Conservation (phyloP, 2,888 invertebrate species). For the Crepidodera aurea region DNA sequence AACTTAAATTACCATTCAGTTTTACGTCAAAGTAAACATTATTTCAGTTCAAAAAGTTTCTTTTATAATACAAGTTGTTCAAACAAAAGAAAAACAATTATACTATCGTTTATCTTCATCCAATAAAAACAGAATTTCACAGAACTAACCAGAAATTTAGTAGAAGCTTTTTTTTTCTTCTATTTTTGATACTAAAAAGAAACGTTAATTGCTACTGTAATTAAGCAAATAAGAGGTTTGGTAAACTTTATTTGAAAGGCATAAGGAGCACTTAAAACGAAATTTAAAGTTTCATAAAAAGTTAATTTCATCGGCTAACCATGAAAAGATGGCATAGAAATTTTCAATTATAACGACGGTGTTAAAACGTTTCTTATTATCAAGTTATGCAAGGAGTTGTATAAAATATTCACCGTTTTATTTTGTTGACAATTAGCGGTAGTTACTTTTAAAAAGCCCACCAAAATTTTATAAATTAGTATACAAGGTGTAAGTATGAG, state of each 20-base stretch:
- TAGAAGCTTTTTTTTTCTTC: slow-evolving; percentile 1
- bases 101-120: slow-evolving; percentile 15
- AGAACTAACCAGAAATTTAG: slow-evolving; percentile 11
- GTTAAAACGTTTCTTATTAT: background rate
- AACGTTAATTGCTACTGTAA: slow-evolving; percentile 14
- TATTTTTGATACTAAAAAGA: background rate
- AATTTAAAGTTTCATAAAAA: slow-evolving; percentile 10
- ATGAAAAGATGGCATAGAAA: slow-evolving; percentile 2
- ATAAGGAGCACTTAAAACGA: slow-evolving; percentile 3
- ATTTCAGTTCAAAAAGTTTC: slow-evolving; percentile 1
- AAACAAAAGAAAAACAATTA: slow-evolving; percentile 13
- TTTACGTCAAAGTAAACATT: background rate
- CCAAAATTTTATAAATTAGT: too few species aligned
- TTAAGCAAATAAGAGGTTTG: slow-evolving; percentile 15
- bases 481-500: too few species aligned
- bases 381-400: too few species aligned
- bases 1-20: background rate
- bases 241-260: slow-evolving; percentile 12
- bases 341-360: background rate
- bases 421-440: too few species aligned
- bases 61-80: slow-evolving; percentile 2
- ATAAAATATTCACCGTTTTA: too few species aligned
- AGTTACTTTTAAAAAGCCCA: too few species aligned
- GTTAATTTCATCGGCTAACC: slow-evolving; percentile 14
- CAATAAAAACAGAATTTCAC: slow-evolving; percentile 10